Percentiles rank a stretch among this genome's conserved stretches.
Evolutionary conservation across 2,113 vertebrate genomes (phyloP).

Genomic region (Stomatorhinus ivindoensis): DNA sequence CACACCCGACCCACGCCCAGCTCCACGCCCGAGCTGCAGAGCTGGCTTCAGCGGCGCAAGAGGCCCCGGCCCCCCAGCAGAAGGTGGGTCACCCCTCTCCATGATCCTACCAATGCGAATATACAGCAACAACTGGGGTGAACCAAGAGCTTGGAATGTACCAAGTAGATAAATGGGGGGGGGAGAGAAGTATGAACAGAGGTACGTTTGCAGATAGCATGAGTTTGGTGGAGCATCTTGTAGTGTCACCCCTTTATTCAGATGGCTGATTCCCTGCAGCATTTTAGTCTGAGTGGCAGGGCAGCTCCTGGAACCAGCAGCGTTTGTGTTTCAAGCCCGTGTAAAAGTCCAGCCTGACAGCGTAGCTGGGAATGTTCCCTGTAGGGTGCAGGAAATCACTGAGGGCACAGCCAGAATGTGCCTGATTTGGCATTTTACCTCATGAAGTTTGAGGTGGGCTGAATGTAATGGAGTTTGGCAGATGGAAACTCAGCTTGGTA

Average conservation of each 20-base stretch:
- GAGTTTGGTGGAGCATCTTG: not conserved
- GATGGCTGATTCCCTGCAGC: not conserved
- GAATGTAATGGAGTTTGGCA: not conserved
- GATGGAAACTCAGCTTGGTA: not conserved
- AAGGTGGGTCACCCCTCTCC: conserved; percentile 47
- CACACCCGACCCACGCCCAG: conserved; percentile 82
- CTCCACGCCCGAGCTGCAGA: conserved; percentile 78
- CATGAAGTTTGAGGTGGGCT: not conserved
- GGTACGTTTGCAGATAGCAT: not conserved
- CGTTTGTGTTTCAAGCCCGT: not conserved
- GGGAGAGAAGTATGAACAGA: not conserved
- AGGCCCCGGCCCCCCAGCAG: conserved; percentile 55
- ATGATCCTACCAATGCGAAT: not conserved
- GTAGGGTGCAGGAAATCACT: not conserved
- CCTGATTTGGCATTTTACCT: not conserved
- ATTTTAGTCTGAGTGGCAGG: not conserved
- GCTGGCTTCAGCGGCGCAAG: conserved; percentile 73
- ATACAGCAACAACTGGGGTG: not conserved
- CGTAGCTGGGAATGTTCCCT: not conserved
- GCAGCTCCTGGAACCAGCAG: not conserved
- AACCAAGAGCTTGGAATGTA: not conserved
- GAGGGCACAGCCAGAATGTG: not conserved
- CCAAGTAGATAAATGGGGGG: not conserved
- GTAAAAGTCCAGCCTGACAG: not conserved
- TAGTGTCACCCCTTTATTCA: not conserved